Percentiles rank a stretch among this genome's conserved stretches.
phyloP scores from a whole-genome alignment of 2,888 invertebrate genomes.

The Xestoiulus laeticollis region DNA sequence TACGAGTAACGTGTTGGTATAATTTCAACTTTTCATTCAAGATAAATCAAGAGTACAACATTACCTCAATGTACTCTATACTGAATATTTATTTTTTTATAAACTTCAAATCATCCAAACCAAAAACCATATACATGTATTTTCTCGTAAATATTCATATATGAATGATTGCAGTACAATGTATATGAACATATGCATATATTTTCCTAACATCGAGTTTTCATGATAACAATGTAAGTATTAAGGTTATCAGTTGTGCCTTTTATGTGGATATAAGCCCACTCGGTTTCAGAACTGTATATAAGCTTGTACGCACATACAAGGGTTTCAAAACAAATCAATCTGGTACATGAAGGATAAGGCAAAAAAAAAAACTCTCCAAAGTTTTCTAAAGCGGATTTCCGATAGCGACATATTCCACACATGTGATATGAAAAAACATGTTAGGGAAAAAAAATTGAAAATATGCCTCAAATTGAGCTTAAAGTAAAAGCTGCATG shows the following conservation, averaged over 20 bases:
- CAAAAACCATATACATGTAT: not conserved
- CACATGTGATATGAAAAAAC: not conserved
- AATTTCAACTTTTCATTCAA: no score
- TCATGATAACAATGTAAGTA: not conserved
- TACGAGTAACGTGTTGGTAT: no score
- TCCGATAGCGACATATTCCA: conserved; percentile 28
- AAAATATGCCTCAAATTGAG: conserved; percentile 15
- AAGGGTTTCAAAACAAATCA: conserved; percentile 18
- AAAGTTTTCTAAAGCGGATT: conserved; percentile 7
- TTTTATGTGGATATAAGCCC: not conserved
- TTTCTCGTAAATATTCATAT: not conserved
- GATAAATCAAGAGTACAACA: no score
- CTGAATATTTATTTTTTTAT: no score
- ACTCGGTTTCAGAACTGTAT: not conserved
- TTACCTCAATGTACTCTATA: no score
- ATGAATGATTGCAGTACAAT: not conserved
- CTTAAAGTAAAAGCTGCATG: conserved; percentile 16
- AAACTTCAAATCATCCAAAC: no score
- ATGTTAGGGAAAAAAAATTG: not conserved
- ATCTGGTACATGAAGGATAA: not conserved
- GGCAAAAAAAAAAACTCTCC: conserved; percentile 4
- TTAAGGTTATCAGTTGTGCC: conserved; percentile 1
- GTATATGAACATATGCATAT: not conserved
- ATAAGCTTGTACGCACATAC: not conserved
- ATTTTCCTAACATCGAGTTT: not conserved